Evolutionary conservation across 2,888 invertebrate species (phyloP), one percentile per base, ranked within the genome.

Genomic region (Nomada fabriciana): DNA sequence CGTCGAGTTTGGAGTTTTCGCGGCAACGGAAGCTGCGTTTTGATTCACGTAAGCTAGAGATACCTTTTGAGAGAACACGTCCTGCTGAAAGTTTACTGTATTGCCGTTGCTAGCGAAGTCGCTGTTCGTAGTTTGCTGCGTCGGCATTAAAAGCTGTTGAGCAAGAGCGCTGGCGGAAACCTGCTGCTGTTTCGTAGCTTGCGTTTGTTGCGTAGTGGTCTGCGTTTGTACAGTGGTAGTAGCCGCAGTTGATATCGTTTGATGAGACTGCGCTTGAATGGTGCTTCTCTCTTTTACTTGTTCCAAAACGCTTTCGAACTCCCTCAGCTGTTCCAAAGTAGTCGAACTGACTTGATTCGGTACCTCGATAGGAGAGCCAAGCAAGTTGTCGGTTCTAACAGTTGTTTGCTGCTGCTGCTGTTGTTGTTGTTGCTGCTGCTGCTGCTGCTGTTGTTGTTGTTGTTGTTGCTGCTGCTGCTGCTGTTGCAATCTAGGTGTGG

Each of bases 301-400:
- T 90, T 97, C 97, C 80, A 97, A 94, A 0, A 97, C 97, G 94
- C 97, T 96, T 91, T 97, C 97, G 89, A 97, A 97, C 91, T 97
- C 97, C 73, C 97, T 94, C 11, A 97, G 92, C 89, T 97, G 97
- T 92, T 97, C 97, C 68, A 97, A 93, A 0, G 97, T 97, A 0
- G 97, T 97, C 0, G 97, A 96, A 91, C 97, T 97, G 90, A 97
- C 95, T 73, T 92, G 92, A 76, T 91, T 92, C 10, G 91, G 88
- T 5, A 91, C 92, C 42, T 93, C 93, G 57, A 93, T 93, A 0
- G 92, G 84, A 0, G 92, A 88, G 59, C 90, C 90, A 0, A 93
- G 90, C 42, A 92, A 59, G 61, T 60, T 90, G 15, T 91, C 85
- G 0, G 91, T 85, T 67, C 84, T 86, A 0, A 86, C 78, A 94